Conservation (phyloP, 1,140 invertebrate genomes). For the Hyles euphorbiae region DNA sequence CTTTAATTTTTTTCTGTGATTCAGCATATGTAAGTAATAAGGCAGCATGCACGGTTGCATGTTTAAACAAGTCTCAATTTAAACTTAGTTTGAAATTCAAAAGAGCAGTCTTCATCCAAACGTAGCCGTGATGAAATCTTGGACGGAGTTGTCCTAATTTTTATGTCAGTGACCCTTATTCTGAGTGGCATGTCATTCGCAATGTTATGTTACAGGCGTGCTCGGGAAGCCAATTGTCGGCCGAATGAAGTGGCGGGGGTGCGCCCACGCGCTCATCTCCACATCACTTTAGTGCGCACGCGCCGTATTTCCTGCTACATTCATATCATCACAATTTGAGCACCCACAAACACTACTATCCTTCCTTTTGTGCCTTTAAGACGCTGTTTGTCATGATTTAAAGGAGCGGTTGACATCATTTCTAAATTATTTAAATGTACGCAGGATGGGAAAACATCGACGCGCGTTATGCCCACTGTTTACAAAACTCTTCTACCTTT, state of each 20-base stretch:
- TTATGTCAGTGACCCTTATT: slow-evolving; percentile 13
- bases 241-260: slow-evolving; percentile 52
- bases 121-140: too few species aligned
- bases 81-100: too few species aligned
- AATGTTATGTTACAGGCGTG: slow-evolving; percentile 20
- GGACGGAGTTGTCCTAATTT: slow-evolving; percentile 5
- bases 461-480: too few species aligned
- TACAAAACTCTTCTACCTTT: too few species aligned
- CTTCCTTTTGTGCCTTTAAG: slow-evolving; percentile 25
- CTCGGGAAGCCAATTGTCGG: slow-evolving; percentile 39
- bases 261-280: slow-evolving; percentile 63
- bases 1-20: too few species aligned
- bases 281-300: slow-evolving; percentile 62
- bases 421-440: too few species aligned
- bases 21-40: too few species aligned
- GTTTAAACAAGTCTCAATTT: too few species aligned
- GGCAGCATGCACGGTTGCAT: too few species aligned
- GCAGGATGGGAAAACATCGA: too few species aligned
- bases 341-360: slow-evolving; percentile 37
- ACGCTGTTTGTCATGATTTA: slow-evolving; percentile 21
- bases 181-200: slow-evolving; percentile 13
- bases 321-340: slow-evolving; percentile 37
- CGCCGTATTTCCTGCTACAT: slow-evolving; percentile 59
- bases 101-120: too few species aligned
- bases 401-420: slow-evolving; percentile 19